Evolutionary conservation across 1,140 invertebrate species (phyloP).

Genomic region (Monochamus saltuarius): DNA sequence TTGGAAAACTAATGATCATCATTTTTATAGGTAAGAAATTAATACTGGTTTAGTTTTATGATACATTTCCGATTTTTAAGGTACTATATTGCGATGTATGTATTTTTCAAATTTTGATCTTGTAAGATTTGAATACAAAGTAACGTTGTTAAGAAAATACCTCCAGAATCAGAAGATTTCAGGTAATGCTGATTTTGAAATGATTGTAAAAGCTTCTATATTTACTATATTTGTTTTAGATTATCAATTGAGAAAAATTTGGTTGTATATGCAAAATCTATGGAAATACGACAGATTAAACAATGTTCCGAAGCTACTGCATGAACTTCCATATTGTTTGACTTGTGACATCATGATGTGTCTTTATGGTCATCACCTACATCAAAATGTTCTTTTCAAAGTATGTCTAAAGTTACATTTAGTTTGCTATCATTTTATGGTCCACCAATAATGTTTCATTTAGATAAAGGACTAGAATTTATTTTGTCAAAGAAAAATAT

Average conservation of each 20-base stretch:
- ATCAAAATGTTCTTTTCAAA: conserved; percentile 12
- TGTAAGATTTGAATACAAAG: neutral
- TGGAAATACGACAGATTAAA: conserved; percentile 2
- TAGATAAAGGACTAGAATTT: neutral
- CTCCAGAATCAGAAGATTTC: neutral
- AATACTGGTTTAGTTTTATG: neutral
- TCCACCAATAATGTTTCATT: neutral
- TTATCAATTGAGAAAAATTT: neutral
- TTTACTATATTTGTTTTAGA: neutral
- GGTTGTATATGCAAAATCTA: conserved; percentile 6
- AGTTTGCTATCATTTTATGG: neutral
- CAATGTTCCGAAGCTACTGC: neutral
- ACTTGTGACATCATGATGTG: conserved; percentile 5
- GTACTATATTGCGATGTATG: neutral
- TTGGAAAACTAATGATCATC: conserved; percentile 1
- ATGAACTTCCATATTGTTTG: neutral
- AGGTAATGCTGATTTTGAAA: neutral
- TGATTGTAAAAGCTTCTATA: neutral
- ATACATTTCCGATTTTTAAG: conserved; percentile 2
- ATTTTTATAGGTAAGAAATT: conserved; percentile 9
- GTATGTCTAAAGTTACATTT: conserved; percentile 1
- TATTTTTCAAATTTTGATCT: neutral
- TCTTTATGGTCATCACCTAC: conserved; percentile 9
- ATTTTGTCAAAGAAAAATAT: neutral
- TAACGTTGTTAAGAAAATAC: neutral